Evolutionary conservation across 1,140 invertebrate genomes (phyloP).

Genomic region (Caligus rogercresseyi): DNA sequence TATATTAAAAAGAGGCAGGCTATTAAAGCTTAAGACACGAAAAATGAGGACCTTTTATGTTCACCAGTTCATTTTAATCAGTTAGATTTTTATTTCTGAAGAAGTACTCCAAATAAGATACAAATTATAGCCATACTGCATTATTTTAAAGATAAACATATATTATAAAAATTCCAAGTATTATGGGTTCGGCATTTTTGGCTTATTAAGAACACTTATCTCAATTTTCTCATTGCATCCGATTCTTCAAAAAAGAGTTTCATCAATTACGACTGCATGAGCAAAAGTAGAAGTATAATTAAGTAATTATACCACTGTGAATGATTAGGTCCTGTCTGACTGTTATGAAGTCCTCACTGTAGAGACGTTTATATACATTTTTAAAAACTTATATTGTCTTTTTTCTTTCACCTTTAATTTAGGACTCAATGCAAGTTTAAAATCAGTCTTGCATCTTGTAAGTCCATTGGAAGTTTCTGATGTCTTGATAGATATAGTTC

Average conservation of each 20-base stretch:
- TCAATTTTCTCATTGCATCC: not conserved
- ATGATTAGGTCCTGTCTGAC: not conserved
- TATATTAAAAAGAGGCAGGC: no score
- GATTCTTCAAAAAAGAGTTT: not conserved
- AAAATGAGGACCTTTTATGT: no score
- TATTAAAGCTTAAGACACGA: no score
- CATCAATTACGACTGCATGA: not conserved
- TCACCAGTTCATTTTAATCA: no score
- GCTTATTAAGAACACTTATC: no score
- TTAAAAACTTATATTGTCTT: not conserved
- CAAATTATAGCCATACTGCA: no score
- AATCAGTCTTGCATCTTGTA: not conserved
- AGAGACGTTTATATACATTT: not conserved
- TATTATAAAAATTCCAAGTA: no score
- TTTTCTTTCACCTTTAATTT: not conserved
- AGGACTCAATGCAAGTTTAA: no score
- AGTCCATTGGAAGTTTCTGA: not conserved
- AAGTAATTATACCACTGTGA: not conserved
- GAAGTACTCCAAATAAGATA: no score
- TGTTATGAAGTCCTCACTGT: not conserved
- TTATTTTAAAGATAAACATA: no score
- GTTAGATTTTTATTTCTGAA: no score
- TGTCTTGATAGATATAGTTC: not conserved
- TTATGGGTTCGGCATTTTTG: no score
- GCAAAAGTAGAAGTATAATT: not conserved